Evolutionary conservation across 2,113 vertebrate genomes (phyloP), one percentile per base, ranked within the genome.

Genomic region (Hystrix brachyura): DNA sequence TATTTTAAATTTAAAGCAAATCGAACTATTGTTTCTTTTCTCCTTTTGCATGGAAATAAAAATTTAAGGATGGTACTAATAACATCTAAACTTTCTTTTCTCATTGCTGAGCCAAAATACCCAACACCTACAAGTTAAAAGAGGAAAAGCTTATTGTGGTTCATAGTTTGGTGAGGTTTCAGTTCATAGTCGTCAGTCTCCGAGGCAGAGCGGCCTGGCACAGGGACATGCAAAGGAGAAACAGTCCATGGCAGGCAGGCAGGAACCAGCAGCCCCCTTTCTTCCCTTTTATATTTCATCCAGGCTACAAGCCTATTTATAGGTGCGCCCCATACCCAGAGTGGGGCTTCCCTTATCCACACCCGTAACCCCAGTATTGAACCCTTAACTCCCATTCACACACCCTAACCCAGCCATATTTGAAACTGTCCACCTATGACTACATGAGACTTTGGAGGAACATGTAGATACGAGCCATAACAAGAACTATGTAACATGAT

Each of bases 1-100:
- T 85, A 55, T 89, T 93, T 94, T 93, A 90, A 80, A 32, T 59
- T 46, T 95, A 95, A 95, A 88, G 13, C 69, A 86, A 92, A 92
- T 34, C 94, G 91, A 25, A 95, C 11, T n/a, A 94, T 87, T 96
- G 88, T 92, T 55, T 62, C 62, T 34, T 84, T 86, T 87, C 59
- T 14, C 11, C 9, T 21, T 81, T 48, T 27, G 19, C 13, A 13
- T 4, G 82, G 51, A 83, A 97, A 81, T 91, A 84, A 51, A 83
- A 97, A 7, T 9, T 79, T 34, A 55, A 79, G 32, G 51, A 79
- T 9, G 32, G 29, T n/a, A n/a, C 55, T 34, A 34, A 79, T 17
- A 78, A 15, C 74, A 78, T 51, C 46, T 51, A 8, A 51, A 51
- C n/a, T 71, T 78, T 7, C 25, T 29, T 48, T 51, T 76, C 46